These are phyloP conservation scores for Nycticryphes semicollaris DNA, from an alignment of 2,113 vertebrate genomes.

Conservation along the genomic window DNA sequence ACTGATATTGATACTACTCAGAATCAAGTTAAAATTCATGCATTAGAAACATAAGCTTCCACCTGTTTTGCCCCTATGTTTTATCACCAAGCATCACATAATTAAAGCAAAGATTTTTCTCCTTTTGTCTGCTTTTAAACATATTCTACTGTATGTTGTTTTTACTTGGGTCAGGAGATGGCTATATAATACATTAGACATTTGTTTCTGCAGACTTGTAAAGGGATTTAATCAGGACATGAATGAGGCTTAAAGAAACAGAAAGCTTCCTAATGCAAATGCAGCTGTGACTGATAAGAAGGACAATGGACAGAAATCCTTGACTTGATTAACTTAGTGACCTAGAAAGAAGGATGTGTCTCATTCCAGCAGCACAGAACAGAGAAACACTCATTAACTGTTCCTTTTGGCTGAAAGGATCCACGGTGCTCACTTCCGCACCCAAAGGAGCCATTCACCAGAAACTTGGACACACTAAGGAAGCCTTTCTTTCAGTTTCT, in stretches of 20 bases:
- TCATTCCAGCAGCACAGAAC: slow-evolving; percentile 56
- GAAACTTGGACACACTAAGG: slow-evolving; percentile 51
- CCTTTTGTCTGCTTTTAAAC: slow-evolving; percentile 7
- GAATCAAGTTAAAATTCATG: neutral
- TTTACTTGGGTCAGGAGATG: slow-evolving; percentile 9
- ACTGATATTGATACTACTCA: neutral
- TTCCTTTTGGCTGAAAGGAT: slow-evolving; percentile 59
- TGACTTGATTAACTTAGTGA: slow-evolving; percentile 74
- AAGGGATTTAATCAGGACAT: slow-evolving; percentile 56
- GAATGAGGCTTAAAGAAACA: slow-evolving; percentile 57
- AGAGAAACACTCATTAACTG: slow-evolving; percentile 65
- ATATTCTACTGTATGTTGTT: neutral
- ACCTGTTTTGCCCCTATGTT: neutral
- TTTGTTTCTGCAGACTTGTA: slow-evolving; percentile 40
- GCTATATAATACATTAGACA: slow-evolving; percentile 50
- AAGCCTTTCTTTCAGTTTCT: slow-evolving; percentile 50
- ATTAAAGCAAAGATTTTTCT: neutral
- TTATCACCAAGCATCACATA: neutral
- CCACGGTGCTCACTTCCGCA: slow-evolving; percentile 37
- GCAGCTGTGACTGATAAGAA: slow-evolving; percentile 67
- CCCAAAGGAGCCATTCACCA: slow-evolving; percentile 60
- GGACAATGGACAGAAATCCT: slow-evolving; percentile 66
- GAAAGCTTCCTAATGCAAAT: slow-evolving; percentile 62
- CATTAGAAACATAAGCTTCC: neutral
- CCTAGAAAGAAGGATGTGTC: slow-evolving; percentile 66